Conservation (phyloP, 1,140 invertebrate species). For the Apocrypta bakeri region DNA sequence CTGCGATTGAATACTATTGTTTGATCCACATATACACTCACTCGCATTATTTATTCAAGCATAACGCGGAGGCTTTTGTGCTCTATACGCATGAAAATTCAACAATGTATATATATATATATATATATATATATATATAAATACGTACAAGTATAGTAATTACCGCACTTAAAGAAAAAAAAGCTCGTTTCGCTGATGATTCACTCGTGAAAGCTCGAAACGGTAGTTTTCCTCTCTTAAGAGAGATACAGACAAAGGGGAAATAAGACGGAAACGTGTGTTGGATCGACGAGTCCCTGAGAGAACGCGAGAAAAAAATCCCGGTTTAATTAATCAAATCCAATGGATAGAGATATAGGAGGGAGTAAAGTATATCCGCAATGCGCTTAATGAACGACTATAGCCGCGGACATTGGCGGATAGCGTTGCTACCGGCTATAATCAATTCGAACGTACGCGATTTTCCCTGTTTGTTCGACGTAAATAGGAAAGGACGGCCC, state of each 20-base stretch:
- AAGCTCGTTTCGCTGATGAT: neutral
- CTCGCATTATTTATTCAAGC: too few species aligned
- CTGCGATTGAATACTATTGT: too few species aligned
- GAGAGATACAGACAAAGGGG: neutral
- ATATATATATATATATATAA: too few species aligned
- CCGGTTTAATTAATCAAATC: conserved; percentile 36
- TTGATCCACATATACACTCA: too few species aligned
- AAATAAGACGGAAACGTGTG: neutral
- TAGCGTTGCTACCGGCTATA: conserved; percentile 8
- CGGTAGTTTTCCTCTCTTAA: neutral
- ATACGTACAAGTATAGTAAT: too few species aligned
- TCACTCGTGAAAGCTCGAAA: neutral
- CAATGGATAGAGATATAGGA: neutral
- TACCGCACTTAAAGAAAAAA: too few species aligned
- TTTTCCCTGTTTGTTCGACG: conserved; percentile 47
- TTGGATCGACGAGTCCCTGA: neutral
- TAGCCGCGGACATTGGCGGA: neutral
- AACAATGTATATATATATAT: too few species aligned
- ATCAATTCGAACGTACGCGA: conserved; percentile 48
- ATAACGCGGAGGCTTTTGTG: too few species aligned
- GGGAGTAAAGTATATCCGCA: conserved; percentile 4
- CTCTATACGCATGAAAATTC: too few species aligned
- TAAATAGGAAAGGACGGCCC: conserved; percentile 46
- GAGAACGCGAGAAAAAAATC: neutral
- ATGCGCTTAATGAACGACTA: conserved; percentile 33